Percentiles rank a stretch among this genome's conserved stretches.
phyloP scores from a whole-genome alignment of 2,113 vertebrate genomes.

The Rhabdornis inornatus region DNA sequence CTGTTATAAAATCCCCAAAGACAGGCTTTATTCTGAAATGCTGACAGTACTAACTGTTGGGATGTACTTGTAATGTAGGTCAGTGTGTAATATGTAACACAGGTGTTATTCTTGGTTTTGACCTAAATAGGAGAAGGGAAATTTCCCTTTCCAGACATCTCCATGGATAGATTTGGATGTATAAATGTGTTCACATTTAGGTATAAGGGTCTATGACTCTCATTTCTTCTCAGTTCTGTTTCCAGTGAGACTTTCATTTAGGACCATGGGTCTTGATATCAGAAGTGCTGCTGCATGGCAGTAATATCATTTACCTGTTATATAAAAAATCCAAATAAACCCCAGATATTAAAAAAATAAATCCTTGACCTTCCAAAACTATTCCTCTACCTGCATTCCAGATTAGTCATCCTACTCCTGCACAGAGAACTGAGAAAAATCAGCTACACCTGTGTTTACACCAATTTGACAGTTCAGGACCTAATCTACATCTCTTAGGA shows the following conservation, averaged over 20 bases:
- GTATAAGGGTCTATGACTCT: not conserved
- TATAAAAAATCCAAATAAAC: not conserved
- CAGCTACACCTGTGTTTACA: not conserved
- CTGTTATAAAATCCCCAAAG: conserved; percentile 21
- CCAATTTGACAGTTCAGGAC: not conserved
- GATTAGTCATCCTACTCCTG: not conserved
- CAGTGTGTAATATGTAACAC: conserved; percentile 43
- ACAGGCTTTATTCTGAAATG: conserved; percentile 27
- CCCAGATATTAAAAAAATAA: not conserved
- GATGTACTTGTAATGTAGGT: conserved; percentile 42
- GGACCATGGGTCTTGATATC: not conserved
- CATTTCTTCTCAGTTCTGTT: not conserved
- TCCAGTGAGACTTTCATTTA: not conserved
- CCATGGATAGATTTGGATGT: not conserved
- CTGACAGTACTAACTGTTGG: conserved; percentile 24
- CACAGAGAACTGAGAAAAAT: not conserved
- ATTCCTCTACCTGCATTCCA: not conserved
- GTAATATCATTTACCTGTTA: not conserved
- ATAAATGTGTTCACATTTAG: not conserved
- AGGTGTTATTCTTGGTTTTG: conserved; percentile 48
- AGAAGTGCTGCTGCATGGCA: not conserved
- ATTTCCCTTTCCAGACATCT: not conserved
- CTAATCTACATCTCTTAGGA: not conserved
- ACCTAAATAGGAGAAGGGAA: conserved; percentile 16
- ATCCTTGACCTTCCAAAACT: not conserved